Evolutionary conservation across 2,888 invertebrate species (phyloP).

Genomic region (Tribolium freemani): DNA sequence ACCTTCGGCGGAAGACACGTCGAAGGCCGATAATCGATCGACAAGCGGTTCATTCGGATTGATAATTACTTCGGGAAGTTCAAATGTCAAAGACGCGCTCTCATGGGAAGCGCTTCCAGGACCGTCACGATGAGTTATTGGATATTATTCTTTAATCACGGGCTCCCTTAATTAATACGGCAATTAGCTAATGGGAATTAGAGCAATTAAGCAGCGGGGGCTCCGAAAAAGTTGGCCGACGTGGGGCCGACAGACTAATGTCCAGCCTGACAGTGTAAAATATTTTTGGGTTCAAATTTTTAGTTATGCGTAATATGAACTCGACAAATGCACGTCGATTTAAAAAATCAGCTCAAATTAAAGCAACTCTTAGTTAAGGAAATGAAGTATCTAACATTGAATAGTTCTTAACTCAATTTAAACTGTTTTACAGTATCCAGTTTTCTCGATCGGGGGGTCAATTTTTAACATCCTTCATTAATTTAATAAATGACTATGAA

Average conservation of each 20-base stretch:
- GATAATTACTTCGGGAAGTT: conserved; percentile 16
- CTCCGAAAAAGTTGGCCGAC: conserved; percentile 4
- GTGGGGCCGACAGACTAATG: not conserved
- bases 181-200: conserved; percentile 33
- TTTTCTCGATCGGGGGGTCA: too few relatives aligned
- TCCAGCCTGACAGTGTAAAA: not conserved
- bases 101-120: conserved; percentile 28
- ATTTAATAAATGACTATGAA: too few relatives aligned
- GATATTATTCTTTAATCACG: conserved; percentile 33
- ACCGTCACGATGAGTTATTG: conserved; percentile 28
- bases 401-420: too few relatives aligned
- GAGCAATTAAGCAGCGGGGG: conserved; percentile 27
- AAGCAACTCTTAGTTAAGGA: too few relatives aligned
- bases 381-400: too few relatives aligned
- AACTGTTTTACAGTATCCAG: too few relatives aligned
- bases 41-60: conserved; percentile 5
- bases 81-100: conserved; percentile 21
- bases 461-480: too few relatives aligned
- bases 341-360: too few relatives aligned
- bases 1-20: not conserved
- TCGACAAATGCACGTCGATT: too few relatives aligned
- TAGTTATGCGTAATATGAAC: too few relatives aligned
- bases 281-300: too few relatives aligned
- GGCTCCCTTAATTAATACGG: conserved; percentile 30
- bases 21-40: conserved; percentile 9